Conservation (phyloP, 2,888 invertebrate genomes). For the Clistopyga incitator region DNA sequence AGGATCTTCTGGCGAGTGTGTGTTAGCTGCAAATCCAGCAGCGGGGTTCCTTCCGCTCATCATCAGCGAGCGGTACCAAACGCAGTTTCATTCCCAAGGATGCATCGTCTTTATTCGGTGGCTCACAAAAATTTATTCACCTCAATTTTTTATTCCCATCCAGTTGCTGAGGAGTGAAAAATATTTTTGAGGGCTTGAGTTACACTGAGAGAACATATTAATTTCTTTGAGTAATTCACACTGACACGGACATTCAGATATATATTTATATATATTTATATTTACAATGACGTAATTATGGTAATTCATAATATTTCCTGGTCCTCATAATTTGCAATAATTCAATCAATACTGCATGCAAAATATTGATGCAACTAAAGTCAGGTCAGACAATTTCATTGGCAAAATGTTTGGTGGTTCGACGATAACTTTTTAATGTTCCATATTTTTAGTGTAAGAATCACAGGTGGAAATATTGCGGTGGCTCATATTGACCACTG, state of each 20-base stretch:
- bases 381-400: too few relatives aligned
- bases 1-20: slow-evolving; percentile 37
- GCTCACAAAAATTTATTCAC: slow-evolving; percentile 27
- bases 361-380: too few relatives aligned
- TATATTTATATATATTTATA: too few relatives aligned
- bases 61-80: slow-evolving; percentile 17
- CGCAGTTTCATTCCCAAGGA: slow-evolving; percentile 36
- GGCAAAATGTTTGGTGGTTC: too few relatives aligned
- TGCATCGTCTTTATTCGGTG: slow-evolving; percentile 25
- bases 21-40: slow-evolving; percentile 44
- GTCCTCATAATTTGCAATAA: too few relatives aligned
- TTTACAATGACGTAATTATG: too few relatives aligned
- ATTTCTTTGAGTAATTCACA: too few relatives aligned
- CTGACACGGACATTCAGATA: too few relatives aligned
- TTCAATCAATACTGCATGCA: too few relatives aligned
- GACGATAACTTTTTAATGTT: too few relatives aligned
- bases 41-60: slow-evolving; percentile 46
- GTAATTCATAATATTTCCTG: too few relatives aligned
- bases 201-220: background rate
- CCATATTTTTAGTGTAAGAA: background rate
- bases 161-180: background rate
- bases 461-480: background rate
- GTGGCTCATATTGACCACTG: background rate
- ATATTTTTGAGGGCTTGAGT: background rate
- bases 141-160: background rate